A percentile compares a stretch with the other conserved stretches of the same genome.
Evolutionary conservation across 2,888 invertebrate species (phyloP).

Genomic region (Neuroscelio doddi): DNA sequence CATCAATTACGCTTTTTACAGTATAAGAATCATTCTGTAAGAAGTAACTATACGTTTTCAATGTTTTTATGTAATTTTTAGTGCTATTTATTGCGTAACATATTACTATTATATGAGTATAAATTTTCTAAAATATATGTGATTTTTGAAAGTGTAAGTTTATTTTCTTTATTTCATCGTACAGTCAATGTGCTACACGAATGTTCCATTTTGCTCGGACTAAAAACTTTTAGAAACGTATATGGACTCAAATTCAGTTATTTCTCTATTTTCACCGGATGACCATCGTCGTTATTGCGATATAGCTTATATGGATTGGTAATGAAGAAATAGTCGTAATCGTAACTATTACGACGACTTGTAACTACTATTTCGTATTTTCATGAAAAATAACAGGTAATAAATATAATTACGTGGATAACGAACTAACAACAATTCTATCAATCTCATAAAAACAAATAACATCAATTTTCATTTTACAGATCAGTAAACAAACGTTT

Average conservation of each 20-base stretch:
- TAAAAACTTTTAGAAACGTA: constrained; percentile 5
- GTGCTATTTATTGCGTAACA: constrained; percentile 1
- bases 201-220: too few species aligned
- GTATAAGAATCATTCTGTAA: constrained; percentile 16
- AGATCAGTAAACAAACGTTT: too few species aligned
- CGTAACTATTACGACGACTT: constrained; percentile 31
- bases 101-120: too few species aligned
- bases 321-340: constrained; percentile 30
- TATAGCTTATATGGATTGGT: constrained; percentile 29
- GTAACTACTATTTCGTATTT: too few species aligned
- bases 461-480: too few species aligned
- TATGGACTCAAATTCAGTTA: constrained; percentile 26
- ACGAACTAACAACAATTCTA: too few species aligned
- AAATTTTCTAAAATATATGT: not conserved
- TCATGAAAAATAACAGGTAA: too few species aligned
- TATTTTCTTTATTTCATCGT: too few species aligned
- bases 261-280: constrained; percentile 31
- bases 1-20: not conserved
- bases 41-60: constrained; percentile 6
- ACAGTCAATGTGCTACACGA: too few species aligned
- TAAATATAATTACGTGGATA: too few species aligned
- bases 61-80: constrained; percentile 6
- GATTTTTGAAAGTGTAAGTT: too few species aligned
- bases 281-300: constrained; percentile 24
- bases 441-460: too few species aligned